Conservation (phyloP, 2,888 invertebrate genomes). For the Dryobota labecula region DNA sequence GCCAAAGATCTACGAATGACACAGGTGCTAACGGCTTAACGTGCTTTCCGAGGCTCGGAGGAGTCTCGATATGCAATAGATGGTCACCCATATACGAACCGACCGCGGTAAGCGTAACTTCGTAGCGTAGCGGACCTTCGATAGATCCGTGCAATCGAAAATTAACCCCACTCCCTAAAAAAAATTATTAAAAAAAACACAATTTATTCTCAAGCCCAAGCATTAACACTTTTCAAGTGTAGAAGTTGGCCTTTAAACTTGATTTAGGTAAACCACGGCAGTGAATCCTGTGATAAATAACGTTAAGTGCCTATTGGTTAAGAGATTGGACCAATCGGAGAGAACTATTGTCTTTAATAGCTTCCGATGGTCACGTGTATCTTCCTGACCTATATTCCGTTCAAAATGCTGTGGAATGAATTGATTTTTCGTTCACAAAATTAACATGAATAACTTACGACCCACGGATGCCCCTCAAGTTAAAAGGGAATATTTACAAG, state of each 20-base stretch:
- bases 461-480: no score
- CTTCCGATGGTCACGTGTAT: slow-evolving; percentile 35
- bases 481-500: no score
- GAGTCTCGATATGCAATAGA: not conserved
- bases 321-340: slow-evolving; percentile 58
- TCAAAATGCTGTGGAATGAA: not conserved
- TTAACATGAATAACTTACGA: no score
- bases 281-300: slow-evolving; percentile 54
- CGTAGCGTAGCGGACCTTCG: no score
- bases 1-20: not conserved
- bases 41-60: not conserved
- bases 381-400: slow-evolving; percentile 29
- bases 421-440: slow-evolving; percentile 7
- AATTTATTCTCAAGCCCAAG: slow-evolving; percentile 15
- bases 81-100: not conserved
- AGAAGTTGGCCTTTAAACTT: slow-evolving; percentile 34
- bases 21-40: not conserved
- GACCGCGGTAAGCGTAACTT: no score
- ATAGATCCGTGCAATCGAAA: not conserved
- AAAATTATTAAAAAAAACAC: not conserved
- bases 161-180: not conserved
- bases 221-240: slow-evolving; percentile 34
- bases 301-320: slow-evolving; percentile 59
- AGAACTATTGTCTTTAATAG: slow-evolving; percentile 57
- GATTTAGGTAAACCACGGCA: slow-evolving; percentile 47